phyloP scores from a whole-genome alignment of 2,888 invertebrate species.

The Tinea pellionella region DNA sequence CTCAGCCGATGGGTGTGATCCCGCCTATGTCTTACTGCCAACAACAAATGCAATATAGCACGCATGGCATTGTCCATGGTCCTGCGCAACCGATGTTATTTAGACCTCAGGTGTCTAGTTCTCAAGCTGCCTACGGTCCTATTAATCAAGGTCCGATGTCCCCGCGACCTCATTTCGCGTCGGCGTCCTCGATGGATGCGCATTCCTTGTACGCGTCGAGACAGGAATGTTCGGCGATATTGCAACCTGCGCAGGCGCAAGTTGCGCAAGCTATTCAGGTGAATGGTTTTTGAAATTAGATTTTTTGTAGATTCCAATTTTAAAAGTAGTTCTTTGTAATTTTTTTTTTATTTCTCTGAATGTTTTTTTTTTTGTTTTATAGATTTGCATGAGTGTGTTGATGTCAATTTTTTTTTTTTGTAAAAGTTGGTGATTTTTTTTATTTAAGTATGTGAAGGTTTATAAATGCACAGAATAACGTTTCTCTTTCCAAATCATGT shows the following conservation, averaged over 20 bases:
- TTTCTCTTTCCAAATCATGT: neutral
- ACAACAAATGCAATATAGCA: slow-evolving; percentile 28
- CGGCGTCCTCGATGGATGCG: slow-evolving; percentile 30
- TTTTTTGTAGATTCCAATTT: slow-evolving; percentile 15
- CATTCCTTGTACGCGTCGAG: slow-evolving; percentile 34
- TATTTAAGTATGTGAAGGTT: slow-evolving; percentile 9
- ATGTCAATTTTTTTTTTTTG: neutral
- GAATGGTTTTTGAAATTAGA: slow-evolving; percentile 14
- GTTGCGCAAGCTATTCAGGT: slow-evolving; percentile 22
- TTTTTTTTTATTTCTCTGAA: neutral
- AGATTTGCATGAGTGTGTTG: slow-evolving; percentile 3
- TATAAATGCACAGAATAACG: neutral
- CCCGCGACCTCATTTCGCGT: slow-evolving; percentile 29
- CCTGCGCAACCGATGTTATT: slow-evolving; percentile 40
- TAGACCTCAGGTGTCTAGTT: slow-evolving; percentile 32
- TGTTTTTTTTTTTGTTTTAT: neutral
- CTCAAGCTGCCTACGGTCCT: slow-evolving; percentile 24
- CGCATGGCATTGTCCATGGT: slow-evolving; percentile 31
- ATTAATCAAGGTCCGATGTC: slow-evolving; percentile 23
- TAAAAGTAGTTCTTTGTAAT: slow-evolving; percentile 12
- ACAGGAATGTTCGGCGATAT: slow-evolving; percentile 36
- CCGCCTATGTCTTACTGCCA: slow-evolving; percentile 30
- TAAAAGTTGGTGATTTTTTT: slow-evolving; percentile 10
- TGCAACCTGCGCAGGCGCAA: slow-evolving; percentile 21
- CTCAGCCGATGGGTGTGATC: slow-evolving; percentile 32